Percentiles rank a stretch among this genome's conserved stretches.
Conservation (phyloP, 2,888 invertebrate species). For the Amphipyra berbera region DNA sequence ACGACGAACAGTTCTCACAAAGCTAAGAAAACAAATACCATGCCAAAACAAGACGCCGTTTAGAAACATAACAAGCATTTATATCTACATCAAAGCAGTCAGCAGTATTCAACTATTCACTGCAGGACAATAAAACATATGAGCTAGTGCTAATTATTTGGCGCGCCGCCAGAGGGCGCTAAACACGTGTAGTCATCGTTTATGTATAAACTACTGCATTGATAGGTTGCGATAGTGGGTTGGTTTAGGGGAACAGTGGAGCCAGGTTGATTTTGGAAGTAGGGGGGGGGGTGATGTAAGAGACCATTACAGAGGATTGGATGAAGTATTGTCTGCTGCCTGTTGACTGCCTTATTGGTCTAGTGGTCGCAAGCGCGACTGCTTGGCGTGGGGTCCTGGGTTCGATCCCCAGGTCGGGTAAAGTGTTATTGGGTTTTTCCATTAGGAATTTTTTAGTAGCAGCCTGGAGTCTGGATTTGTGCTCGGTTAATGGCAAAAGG, state of each 20-base stretch:
- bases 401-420: too few species aligned
- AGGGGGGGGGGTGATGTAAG: too few species aligned
- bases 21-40: conserved; percentile 14
- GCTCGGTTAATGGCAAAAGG: too few species aligned
- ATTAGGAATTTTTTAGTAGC: too few species aligned
- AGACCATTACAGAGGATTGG: too few species aligned
- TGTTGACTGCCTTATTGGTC: too few species aligned
- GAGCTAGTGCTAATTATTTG: conserved; percentile 41
- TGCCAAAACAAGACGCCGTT: conserved; percentile 1
- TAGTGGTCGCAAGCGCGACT: too few species aligned
- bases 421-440: too few species aligned
- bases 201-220: conserved; percentile 1
- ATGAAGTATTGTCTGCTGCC: too few species aligned
- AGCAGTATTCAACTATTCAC: conserved; percentile 8
- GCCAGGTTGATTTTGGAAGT: too few species aligned
- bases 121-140: conserved; percentile 44
- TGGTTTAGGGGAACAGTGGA: neutral
- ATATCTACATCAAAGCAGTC: conserved; percentile 44
- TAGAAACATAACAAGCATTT: conserved; percentile 9
- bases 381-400: too few species aligned
- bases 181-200: conserved; percentile 3
- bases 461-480: too few species aligned
- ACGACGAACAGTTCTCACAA: neutral
- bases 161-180: conserved; percentile 53
- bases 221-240: conserved; percentile 16